phyloP scores from a whole-genome alignment of 2,113 vertebrate species.

The Pelmatolapia mariae region DNA sequence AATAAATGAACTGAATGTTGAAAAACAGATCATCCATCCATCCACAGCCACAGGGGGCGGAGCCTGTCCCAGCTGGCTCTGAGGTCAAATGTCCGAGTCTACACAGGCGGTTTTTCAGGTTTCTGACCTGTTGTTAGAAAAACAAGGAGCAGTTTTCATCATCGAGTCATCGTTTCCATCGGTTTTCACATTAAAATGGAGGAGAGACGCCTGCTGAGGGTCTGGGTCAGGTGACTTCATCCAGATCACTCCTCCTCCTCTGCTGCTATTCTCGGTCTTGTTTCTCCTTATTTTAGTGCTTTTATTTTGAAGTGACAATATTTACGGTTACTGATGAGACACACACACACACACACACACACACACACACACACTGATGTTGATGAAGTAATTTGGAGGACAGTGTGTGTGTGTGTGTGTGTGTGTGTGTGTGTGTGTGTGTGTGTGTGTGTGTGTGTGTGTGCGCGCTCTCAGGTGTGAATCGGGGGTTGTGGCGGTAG shows the following conservation, averaged over 20 bases:
- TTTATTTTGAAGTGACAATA: neutral
- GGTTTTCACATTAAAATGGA: fast-evolving
- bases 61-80: neutral
- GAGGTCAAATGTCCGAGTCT: neutral
- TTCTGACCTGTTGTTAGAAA: neutral
- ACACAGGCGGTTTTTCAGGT: neutral
- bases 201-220: neutral
- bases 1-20: neutral
- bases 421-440: fast-evolving
- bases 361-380: neutral
- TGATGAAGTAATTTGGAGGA: neutral
- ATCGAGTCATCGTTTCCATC: neutral
- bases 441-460: neutral
- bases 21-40: neutral
- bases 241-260: neutral
- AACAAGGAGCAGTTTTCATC: neutral
- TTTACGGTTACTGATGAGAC: neutral
- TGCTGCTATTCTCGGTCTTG: fast-evolving
- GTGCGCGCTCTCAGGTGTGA: slow-evolving; percentile 16
- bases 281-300: neutral
- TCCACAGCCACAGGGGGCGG: neutral
- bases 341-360: neutral
- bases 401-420: neutral
- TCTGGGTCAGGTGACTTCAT: neutral
- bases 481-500: neutral